Conservation (phyloP, 2,888 invertebrate genomes). For the Oscheius myriophilus region DNA sequence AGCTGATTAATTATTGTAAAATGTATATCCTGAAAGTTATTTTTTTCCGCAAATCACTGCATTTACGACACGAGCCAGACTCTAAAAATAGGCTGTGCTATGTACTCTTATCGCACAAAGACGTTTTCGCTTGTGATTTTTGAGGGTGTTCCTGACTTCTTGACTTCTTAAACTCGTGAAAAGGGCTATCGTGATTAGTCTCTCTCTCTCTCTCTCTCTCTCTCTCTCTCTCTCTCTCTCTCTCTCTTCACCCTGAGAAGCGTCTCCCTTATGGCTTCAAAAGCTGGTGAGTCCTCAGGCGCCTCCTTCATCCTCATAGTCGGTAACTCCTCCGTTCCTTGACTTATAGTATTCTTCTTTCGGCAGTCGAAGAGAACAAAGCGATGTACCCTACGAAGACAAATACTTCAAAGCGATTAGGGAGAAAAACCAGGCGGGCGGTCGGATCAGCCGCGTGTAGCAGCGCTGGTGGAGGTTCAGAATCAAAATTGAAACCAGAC, state of each 20-base stretch:
- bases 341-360: neutral
- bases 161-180: too few relatives aligned
- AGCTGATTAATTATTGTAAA: too few relatives aligned
- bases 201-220: too few relatives aligned
- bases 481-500: slow-evolving; percentile 24
- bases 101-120: too few relatives aligned
- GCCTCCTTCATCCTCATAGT: slow-evolving; percentile 1
- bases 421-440: slow-evolving; percentile 26
- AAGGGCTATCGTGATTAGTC: too few relatives aligned
- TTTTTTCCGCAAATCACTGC: too few relatives aligned
- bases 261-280: slow-evolving; percentile 11
- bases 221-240: too few relatives aligned
- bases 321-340: slow-evolving; percentile 1
- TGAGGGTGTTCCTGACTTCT: too few relatives aligned
- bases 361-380: slow-evolving; percentile 18
- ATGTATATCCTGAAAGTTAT: too few relatives aligned
- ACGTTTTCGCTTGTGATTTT: too few relatives aligned
- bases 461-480: slow-evolving; percentile 28
- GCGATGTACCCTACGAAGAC: slow-evolving; percentile 20
- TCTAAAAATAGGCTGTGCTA: too few relatives aligned
- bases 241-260: slow-evolving; percentile 18
- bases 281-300: slow-evolving; percentile 3
- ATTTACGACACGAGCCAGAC: too few relatives aligned
- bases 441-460: slow-evolving; percentile 20
- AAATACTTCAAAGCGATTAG: neutral